phyloP scores from a whole-genome alignment of 2,113 vertebrate genomes.

The Crotalus viridis region DNA sequence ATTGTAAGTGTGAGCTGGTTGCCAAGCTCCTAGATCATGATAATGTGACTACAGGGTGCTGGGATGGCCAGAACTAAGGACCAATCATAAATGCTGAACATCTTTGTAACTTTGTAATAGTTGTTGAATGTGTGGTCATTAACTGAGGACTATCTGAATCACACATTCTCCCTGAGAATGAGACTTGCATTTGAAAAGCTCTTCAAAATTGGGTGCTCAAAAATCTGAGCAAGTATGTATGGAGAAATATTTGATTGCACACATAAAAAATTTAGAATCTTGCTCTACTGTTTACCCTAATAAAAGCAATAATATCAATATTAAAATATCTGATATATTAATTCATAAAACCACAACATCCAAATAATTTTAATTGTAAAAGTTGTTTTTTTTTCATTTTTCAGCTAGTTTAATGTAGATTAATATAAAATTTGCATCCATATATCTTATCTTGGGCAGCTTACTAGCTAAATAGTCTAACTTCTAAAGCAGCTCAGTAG shows the following conservation, averaged over 20 bases:
- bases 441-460: neutral
- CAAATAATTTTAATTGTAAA: neutral
- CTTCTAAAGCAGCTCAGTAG: slow-evolving; percentile 17
- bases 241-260: neutral
- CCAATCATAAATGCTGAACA: neutral
- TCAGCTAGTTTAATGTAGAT: neutral
- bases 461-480: neutral
- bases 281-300: neutral
- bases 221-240: neutral
- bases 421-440: neutral
- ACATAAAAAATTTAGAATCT: neutral
- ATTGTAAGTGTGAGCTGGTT: neutral
- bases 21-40: neutral
- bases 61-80: neutral
- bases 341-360: neutral
- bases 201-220: neutral
- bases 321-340: neutral
- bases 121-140: neutral
- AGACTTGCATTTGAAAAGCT: neutral
- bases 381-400: neutral
- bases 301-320: neutral
- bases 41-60: neutral
- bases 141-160: neutral
- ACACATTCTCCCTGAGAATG: too few species aligned
- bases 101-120: neutral